Evolutionary conservation across 2,888 invertebrate species (phyloP).

Genomic region (Leptopilina syphax): DNA sequence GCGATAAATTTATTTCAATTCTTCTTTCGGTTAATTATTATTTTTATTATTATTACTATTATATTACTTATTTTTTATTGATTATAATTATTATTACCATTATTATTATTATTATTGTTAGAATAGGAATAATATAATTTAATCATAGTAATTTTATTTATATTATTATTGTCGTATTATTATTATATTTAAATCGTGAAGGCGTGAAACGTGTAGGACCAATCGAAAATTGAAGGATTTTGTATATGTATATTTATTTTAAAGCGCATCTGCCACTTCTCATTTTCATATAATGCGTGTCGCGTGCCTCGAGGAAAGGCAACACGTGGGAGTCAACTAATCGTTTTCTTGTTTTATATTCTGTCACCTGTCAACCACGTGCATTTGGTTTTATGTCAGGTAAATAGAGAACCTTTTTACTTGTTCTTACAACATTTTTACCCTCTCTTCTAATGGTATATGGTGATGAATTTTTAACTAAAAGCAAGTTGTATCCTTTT

Average conservation of each 20-base stretch:
- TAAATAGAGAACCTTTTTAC: conserved; percentile 35
- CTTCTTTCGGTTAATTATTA: too few species aligned
- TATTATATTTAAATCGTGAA: neutral
- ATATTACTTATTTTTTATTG: too few species aligned
- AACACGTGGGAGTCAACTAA: conserved; percentile 60
- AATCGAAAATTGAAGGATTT: conserved; percentile 50
- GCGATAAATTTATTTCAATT: too few species aligned
- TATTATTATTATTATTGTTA: too few species aligned
- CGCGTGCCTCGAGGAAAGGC: conserved; percentile 66
- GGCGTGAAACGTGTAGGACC: neutral
- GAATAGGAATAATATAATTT: too few species aligned
- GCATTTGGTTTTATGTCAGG: conserved; percentile 42
- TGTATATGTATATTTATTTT: conserved; percentile 42
- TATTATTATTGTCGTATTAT: too few species aligned
- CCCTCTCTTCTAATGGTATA: neutral
- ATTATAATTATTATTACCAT: too few species aligned
- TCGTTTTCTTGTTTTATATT: conserved; percentile 51
- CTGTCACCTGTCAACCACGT: conserved; percentile 58
- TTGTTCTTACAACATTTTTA: neutral
- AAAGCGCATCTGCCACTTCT: conserved; percentile 66
- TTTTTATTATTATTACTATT: too few species aligned
- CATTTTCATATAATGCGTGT: conserved; percentile 74
- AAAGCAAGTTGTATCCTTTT: neutral
- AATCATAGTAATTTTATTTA: too few species aligned
- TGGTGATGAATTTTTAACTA: neutral